Percentiles rank a stretch among this genome's conserved stretches.
These are phyloP conservation scores for Florisuga fusca DNA, from an alignment of 2,797 vertebrate species.

Conservation along the genomic window DNA sequence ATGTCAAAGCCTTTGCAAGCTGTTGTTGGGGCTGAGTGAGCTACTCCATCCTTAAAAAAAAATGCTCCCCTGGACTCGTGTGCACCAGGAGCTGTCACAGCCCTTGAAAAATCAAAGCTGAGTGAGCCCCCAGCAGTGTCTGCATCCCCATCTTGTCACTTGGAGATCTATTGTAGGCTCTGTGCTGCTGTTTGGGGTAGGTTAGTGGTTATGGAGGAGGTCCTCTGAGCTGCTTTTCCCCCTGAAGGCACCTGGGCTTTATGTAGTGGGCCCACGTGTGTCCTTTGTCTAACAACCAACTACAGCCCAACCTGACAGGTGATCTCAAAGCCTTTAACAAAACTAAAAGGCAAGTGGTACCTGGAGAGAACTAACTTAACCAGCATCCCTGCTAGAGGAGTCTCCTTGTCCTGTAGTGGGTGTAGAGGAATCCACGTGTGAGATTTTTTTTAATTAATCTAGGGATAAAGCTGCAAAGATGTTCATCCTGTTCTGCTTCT, in stretches of 20 bases:
- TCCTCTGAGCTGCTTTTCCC: neutral
- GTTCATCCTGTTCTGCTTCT: neutral
- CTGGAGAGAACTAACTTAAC: neutral
- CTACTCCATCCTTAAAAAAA: neutral
- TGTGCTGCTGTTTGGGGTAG: neutral
- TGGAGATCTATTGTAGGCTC: neutral
- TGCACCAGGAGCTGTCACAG: neutral
- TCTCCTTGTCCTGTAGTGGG: fast-evolving
- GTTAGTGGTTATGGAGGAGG: neutral
- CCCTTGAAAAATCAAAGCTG: neutral
- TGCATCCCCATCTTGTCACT: neutral
- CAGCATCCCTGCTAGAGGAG: neutral
- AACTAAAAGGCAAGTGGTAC: neutral
- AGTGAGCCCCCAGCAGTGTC: neutral
- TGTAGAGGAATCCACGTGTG: neutral
- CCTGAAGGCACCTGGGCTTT: neutral
- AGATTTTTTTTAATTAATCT: neutral
- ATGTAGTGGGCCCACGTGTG: neutral
- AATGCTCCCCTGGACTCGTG: neutral
- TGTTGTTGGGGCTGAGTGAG: neutral
- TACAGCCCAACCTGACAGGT: neutral
- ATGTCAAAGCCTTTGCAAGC: neutral
- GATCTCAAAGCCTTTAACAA: neutral
- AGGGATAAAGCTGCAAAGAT: neutral
- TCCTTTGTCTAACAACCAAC: neutral